A percentile compares a stretch with the other conserved stretches of the same genome.
phyloP scores from a whole-genome alignment of 2,888 invertebrate species.

The Pristionchus mayeri region DNA sequence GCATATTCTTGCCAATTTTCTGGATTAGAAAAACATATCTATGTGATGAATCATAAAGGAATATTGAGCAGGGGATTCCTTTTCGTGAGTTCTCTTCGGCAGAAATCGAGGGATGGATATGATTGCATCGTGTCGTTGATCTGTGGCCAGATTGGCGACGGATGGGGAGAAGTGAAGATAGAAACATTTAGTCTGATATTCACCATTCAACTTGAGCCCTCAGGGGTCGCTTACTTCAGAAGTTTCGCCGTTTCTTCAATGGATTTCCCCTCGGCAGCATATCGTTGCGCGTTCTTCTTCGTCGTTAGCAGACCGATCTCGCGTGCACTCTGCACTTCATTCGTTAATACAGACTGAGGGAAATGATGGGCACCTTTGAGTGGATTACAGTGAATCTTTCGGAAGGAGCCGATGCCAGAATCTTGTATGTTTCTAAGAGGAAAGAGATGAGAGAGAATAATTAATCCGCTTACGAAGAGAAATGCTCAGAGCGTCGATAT shows the following conservation, averaged over 20 bases:
- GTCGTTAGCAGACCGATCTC: neutral
- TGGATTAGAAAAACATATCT: neutral
- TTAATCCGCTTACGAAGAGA: neutral
- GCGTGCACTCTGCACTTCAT: neutral
- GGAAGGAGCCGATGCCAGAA: neutral
- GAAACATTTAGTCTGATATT: neutral
- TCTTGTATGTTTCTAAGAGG: neutral
- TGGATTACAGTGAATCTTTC: neutral
- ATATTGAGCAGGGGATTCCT: neutral
- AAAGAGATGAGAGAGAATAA: neutral
- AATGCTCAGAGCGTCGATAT: neutral
- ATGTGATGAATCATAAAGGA: neutral
- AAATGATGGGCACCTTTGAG: neutral
- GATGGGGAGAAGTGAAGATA: neutral
- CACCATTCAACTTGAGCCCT: neutral
- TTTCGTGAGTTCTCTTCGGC: neutral
- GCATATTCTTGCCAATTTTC: too few relatives aligned
- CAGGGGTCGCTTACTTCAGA: neutral
- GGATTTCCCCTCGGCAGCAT: neutral
- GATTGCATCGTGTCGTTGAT: neutral
- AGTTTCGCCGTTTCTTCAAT: neutral
- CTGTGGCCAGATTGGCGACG: neutral
- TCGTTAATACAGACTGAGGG: neutral
- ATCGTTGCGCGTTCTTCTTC: neutral
- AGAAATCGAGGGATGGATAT: slow-evolving; percentile 1